These are phyloP conservation scores for Triplophysa tibetana DNA, from an alignment of 2,113 vertebrate genomes.

Conservation along the genomic window DNA sequence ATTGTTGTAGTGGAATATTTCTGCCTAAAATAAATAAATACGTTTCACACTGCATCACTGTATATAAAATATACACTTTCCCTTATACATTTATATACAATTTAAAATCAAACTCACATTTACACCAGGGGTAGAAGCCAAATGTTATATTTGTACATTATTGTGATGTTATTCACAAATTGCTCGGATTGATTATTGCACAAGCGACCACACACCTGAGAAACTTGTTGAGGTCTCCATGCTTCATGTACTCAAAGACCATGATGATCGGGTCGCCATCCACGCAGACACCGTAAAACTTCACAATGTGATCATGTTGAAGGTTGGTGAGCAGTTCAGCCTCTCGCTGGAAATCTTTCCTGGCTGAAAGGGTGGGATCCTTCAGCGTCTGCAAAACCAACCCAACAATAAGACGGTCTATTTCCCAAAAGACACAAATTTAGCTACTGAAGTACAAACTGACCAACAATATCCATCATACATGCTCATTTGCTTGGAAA, in stretches of 20 bases:
- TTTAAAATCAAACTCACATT: no score
- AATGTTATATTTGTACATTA: no score
- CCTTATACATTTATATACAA: no score
- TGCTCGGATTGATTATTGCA: background rate
- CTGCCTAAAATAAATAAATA: no score
- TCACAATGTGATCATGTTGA: conserved; percentile 88
- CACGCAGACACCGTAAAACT: conserved; percentile 87
- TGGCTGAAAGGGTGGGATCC: conserved; percentile 83
- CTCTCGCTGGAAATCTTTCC: conserved; percentile 90
- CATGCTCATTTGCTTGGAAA: background rate
- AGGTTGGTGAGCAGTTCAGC: conserved; percentile 89
- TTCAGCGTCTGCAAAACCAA: conserved; percentile 79
- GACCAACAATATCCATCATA: background rate
- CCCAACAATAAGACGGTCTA: background rate
- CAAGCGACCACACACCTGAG: conserved; percentile 71
- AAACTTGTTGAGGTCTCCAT: conserved; percentile 89
- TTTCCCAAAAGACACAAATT: background rate
- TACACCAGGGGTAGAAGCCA: no score
- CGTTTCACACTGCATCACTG: no score
- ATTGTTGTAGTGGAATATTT: no score
- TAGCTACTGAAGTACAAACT: background rate
- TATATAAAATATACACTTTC: no score
- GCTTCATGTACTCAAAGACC: conserved; percentile 93
- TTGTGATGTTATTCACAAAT: background rate
- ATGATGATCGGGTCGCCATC: conserved; percentile 89